Percentiles rank a stretch among this genome's conserved stretches.
Conservation (phyloP, 2,797 vertebrate genomes). For the Myotis myotis region DNA sequence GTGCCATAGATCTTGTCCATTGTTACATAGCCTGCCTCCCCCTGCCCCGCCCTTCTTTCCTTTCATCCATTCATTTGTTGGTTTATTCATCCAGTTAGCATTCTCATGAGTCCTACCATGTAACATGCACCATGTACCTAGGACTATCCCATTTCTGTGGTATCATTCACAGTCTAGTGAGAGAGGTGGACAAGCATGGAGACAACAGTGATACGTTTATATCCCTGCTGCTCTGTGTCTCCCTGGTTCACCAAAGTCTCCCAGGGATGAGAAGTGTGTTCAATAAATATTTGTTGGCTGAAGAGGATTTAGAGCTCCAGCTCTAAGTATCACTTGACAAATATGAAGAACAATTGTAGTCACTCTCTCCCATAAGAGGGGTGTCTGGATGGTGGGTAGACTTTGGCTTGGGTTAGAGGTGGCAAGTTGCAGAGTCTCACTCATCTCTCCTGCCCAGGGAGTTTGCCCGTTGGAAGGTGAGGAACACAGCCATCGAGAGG, state of each 20-base stretch:
- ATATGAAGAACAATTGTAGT: not conserved
- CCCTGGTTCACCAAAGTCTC: not conserved
- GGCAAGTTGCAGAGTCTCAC: conserved; percentile 4
- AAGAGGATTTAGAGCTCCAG: not conserved
- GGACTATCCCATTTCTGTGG: not conserved
- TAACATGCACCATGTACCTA: not conserved
- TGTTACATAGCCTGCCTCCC: not conserved
- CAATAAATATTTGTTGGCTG: not conserved
- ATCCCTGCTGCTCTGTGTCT: not conserved
- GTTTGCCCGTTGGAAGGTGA: conserved; percentile 99
- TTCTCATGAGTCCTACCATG: not conserved
- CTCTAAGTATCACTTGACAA: not conserved
- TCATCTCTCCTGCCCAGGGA: conserved; percentile 87
- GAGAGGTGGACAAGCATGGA: not conserved
- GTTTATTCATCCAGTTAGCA: not conserved
- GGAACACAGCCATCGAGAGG: conserved; percentile 97
- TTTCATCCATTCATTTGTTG: not conserved
- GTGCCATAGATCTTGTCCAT: not conserved
- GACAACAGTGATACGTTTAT: not conserved
- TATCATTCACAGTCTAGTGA: not conserved
- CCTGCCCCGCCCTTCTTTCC: not conserved
- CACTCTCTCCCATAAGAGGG: not conserved
- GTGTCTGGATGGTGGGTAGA: not conserved
- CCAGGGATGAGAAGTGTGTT: not conserved
- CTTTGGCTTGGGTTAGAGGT: not conserved